Conservation (phyloP, 2,113 vertebrate species). For the Zingel zingel region DNA sequence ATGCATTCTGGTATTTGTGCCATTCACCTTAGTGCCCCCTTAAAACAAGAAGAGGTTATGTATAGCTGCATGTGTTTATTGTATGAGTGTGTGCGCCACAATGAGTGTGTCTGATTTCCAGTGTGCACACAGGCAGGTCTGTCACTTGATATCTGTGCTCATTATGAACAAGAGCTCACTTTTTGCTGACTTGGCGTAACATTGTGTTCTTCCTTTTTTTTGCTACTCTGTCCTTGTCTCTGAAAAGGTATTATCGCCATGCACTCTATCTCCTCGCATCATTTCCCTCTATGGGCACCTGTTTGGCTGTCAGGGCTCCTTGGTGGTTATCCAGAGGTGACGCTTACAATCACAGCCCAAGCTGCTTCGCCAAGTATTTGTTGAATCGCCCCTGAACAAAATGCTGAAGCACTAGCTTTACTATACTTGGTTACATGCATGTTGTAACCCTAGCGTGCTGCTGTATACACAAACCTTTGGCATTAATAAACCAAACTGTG, state of each 20-base stretch:
- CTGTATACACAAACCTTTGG: background rate
- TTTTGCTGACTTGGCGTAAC: constrained; percentile 57
- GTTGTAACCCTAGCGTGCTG: background rate
- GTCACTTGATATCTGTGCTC: constrained; percentile 33
- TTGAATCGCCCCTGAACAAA: background rate
- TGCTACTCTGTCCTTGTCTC: constrained; percentile 49
- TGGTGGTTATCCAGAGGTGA: constrained; percentile 26
- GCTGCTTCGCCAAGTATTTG: background rate
- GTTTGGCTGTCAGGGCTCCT: background rate
- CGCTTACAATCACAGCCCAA: background rate
- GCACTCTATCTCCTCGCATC: constrained; percentile 8
- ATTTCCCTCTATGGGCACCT: constrained; percentile 17
- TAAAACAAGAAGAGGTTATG: background rate
- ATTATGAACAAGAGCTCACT: constrained; percentile 38
- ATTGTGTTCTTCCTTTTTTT: constrained; percentile 33
- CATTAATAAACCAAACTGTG: constrained; percentile 10
- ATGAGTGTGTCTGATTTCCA: constrained; percentile 3
- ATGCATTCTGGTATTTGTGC: constrained; percentile 7
- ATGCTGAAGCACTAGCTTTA: background rate
- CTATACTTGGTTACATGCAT: background rate
- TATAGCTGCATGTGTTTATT: background rate
- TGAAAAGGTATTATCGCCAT: constrained; percentile 30
- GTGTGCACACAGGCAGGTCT: constrained; percentile 3
- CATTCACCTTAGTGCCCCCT: background rate
- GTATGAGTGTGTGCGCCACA: background rate